Evolutionary conservation across 2,888 invertebrate species (phyloP).

Genomic region (Drosophila kuntzei): DNA sequence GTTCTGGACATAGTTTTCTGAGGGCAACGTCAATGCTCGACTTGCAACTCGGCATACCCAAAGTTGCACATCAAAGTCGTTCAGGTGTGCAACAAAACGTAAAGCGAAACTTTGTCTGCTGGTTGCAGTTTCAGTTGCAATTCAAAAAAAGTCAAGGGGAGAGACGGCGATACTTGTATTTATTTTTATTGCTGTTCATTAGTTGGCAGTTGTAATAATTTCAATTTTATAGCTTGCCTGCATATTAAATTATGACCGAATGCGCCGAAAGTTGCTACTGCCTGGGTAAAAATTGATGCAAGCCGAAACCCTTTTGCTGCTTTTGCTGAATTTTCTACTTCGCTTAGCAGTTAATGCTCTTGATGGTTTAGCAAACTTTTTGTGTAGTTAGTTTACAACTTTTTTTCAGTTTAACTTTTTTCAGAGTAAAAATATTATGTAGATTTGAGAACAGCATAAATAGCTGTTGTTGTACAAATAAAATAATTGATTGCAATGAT

Average conservation of each 20-base stretch:
- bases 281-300: constrained; percentile 1
- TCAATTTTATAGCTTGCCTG: constrained; percentile 62
- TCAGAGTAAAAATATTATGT: background rate
- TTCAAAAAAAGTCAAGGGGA: constrained; percentile 11
- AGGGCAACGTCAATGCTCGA: constrained; percentile 11
- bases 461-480: background rate
- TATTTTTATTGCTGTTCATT: constrained; percentile 80
- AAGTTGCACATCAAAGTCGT: constrained; percentile 50
- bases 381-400: background rate
- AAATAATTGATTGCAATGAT: background rate
- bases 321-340: constrained; percentile 31
- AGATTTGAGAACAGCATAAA: background rate
- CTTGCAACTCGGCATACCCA: constrained; percentile 25
- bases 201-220: constrained; percentile 74
- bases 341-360: constrained; percentile 12
- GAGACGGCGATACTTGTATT: constrained; percentile 46
- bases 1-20: constrained; percentile 35
- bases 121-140: constrained; percentile 24
- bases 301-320: background rate
- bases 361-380: constrained; percentile 8
- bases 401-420: constrained; percentile 1
- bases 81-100: constrained; percentile 65
- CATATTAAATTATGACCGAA: constrained; percentile 38
- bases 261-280: constrained; percentile 25
- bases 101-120: constrained; percentile 63